Percentiles rank a stretch among this genome's conserved stretches.
phyloP scores from a whole-genome alignment of 2,888 invertebrate species.

The Hypselothyrea guttata region DNA sequence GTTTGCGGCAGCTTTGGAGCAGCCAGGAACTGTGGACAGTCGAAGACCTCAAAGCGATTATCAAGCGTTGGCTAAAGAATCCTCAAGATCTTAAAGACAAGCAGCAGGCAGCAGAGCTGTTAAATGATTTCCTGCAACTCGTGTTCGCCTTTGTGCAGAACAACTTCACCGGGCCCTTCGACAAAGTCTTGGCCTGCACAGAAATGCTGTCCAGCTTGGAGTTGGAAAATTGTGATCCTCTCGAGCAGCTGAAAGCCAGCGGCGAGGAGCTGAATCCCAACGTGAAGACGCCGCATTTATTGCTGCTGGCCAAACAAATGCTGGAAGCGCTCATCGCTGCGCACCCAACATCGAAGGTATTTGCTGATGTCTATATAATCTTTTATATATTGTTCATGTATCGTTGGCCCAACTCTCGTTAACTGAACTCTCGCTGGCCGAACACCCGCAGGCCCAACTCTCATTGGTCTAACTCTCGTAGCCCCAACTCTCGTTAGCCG shows the following conservation, averaged over 20 bases:
- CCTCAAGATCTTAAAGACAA: slow-evolving; percentile 2
- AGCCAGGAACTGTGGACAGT: slow-evolving; percentile 63
- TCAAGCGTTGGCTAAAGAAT: slow-evolving; percentile 54
- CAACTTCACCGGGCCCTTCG: slow-evolving; percentile 90
- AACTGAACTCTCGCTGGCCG: no score
- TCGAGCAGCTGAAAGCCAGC: slow-evolving; percentile 78
- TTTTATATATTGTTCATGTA: no score
- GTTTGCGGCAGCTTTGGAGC: slow-evolving; percentile 66
- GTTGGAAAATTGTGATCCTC: slow-evolving; percentile 37
- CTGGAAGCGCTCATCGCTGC: slow-evolving; percentile 78
- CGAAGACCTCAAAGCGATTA: slow-evolving; percentile 44
- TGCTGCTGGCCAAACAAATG: slow-evolving; percentile 81
- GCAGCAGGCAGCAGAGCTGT: slow-evolving; percentile 20
- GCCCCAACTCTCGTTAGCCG: no score
- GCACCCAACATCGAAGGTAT: slow-evolving; percentile 74
- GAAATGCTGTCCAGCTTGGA: slow-evolving; percentile 37
- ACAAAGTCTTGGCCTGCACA: slow-evolving; percentile 44
- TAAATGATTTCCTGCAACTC: slow-evolving; percentile 85
- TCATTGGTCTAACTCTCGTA: no score
- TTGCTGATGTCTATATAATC: no score
- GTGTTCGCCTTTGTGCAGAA: slow-evolving; percentile 89
- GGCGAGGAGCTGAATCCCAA: slow-evolving; percentile 88
- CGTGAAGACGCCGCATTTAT: slow-evolving; percentile 84
- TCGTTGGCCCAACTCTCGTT: no score
- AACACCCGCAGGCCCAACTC: no score